Base-by-base conservation (phyloP, 2,888 invertebrate species). In the Dryobotodes eremita region DNA sequence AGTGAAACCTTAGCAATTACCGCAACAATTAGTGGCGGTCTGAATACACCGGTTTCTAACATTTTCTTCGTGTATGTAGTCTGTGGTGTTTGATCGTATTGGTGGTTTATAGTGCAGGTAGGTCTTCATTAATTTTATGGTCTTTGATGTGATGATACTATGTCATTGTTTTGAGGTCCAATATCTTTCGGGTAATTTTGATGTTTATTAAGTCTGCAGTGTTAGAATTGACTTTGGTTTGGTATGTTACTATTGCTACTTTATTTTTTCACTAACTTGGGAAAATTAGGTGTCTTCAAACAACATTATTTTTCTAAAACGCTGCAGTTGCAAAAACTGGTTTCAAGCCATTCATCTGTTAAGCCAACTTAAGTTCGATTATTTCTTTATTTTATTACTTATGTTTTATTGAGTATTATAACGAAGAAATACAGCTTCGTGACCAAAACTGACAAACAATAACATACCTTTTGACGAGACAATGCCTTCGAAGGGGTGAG, bases 401-500 rank as follows among this genome's bases (percentile, higher is more conserved):
- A 36, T 26, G 42, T 57, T 57, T 31, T 62, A 61, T 55, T 64
- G 17, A 1, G 7, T 11, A 8, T 7, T n/a, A 15, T 36, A 20
- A n/a, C 11, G 26, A 62, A 57, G 26, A 66, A 79, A 59, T 65
- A 65, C 31, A 59, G 42, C 50, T 23, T 59, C 57, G 11, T 78
- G 23, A 78, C 26, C 13, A 72, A 84, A 79, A 72, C 31, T 20
- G 69, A 61, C 42, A 61, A 36, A 76, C 61, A 74, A 71, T 70
- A 46, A 87, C 82, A 89, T 93, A 97, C 98, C 98, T 97, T 99
- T 99, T 78, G 99, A 99, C 88, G 99, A 99, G 48, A 99, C 99
- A 93, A 99, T 98, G 80, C 99, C 99, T 93, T 99, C 98, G 96
- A 99, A 99, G 57, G 99, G 99, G 92, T 98, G 98, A 85, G 98